phyloP scores from a whole-genome alignment of 2,113 vertebrate species.

The Hyperoodon ampullatus region DNA sequence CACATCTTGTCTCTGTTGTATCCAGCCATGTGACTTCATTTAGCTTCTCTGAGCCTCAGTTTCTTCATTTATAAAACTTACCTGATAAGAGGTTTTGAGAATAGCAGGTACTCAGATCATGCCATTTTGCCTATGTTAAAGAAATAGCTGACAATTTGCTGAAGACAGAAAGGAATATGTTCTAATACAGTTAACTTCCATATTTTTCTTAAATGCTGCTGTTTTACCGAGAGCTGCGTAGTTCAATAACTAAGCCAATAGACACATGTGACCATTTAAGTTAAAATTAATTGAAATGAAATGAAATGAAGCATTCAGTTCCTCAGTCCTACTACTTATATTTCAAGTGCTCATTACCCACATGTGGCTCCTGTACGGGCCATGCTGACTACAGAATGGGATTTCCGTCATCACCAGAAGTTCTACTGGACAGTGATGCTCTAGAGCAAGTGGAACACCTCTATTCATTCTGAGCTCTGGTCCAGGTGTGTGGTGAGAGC shows the following conservation, averaged over 20 bases:
- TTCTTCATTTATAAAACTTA: not conserved
- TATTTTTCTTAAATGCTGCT: not conserved
- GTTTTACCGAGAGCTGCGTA: not conserved
- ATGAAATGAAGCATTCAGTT: not conserved
- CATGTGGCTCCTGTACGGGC: rapidly evolving
- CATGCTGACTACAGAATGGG: not conserved
- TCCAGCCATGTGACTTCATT: not conserved
- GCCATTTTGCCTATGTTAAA: not conserved
- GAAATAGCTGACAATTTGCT: not conserved
- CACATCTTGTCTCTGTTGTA: not conserved
- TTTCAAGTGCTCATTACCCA: not conserved
- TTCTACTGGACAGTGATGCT: rapidly evolving
- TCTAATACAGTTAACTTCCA: not conserved
- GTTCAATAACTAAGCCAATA: conserved; percentile 4
- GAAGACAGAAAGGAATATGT: not conserved
- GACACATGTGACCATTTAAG: not conserved
- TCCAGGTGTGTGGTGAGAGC: not conserved
- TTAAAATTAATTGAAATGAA: not conserved
- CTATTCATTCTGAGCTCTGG: not conserved
- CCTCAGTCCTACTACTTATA: not conserved
- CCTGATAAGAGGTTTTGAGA: not conserved
- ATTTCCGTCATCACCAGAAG: rapidly evolving
- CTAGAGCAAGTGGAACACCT: not conserved
- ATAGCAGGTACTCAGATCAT: not conserved
- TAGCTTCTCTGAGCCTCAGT: not conserved